These are phyloP conservation scores for Peribatodes rhomboidaria DNA, from an alignment of 2,888 invertebrate genomes.

Conservation along the genomic window DNA sequence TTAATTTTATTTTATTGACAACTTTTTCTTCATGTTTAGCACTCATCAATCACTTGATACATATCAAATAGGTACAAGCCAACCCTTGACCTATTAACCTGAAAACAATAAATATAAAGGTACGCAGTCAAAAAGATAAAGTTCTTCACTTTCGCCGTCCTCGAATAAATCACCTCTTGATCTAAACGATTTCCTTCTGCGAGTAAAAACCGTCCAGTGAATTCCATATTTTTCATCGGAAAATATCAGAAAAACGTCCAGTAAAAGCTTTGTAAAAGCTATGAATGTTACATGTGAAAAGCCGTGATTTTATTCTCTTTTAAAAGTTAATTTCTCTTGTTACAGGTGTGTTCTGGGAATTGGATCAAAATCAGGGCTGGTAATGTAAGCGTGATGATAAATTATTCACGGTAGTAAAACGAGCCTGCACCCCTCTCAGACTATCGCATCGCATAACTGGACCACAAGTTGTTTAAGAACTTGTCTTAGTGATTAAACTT, in stretches of 20 bases:
- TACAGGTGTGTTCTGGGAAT: constrained; percentile 21
- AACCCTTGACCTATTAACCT: constrained; percentile 17
- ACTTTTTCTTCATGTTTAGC: neutral
- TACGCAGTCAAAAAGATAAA: constrained; percentile 23
- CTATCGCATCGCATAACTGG: neutral
- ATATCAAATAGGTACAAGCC: constrained; percentile 1
- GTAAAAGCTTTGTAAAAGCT: neutral
- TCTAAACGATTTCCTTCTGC: constrained; percentile 24
- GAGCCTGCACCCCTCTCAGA: neutral
- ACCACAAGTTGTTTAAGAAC: constrained; percentile 3
- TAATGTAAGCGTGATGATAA: constrained; percentile 17
- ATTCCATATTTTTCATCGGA: constrained; percentile 18
- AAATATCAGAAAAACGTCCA: constrained; percentile 9
- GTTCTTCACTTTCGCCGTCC: constrained; percentile 16
- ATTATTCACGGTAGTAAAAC: neutral
- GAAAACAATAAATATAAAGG: constrained; percentile 22
- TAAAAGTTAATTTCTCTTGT: constrained; percentile 10
- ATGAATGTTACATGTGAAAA: constrained; percentile 9
- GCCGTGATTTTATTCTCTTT: constrained; percentile 1
- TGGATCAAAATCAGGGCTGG: neutral
- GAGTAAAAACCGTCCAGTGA: constrained; percentile 16
- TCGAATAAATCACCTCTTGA: constrained; percentile 29
- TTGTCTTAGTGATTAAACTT: constrained; percentile 1
- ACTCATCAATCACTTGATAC: constrained; percentile 7
- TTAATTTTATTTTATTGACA: neutral